Base-by-base conservation (phyloP, 2,888 invertebrate species). In the Caenorhabditis angaria region DNA sequence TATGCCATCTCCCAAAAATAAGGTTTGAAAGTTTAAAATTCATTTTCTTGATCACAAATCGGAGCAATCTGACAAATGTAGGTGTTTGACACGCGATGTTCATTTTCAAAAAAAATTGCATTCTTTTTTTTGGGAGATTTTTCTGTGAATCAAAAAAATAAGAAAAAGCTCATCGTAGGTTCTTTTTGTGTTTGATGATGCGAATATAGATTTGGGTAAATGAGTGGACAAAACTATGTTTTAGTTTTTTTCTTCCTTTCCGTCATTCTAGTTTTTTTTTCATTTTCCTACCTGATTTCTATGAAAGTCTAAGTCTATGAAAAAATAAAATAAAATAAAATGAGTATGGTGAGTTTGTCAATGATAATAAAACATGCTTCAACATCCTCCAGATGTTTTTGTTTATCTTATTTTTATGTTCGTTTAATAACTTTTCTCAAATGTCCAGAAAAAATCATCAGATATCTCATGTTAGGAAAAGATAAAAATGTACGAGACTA, bases 131-230 rank as follows among this genome's bases (percentile, higher is more conserved):
- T n/a, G n/a, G n/a, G n/a, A n/a, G n/a, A 20, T 48, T n/a, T 48
- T 48, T 18, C 5, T 48, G n/a, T 10, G 4, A 22, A 22, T 51
- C 20, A 2, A n/a, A 3, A 51, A 51, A 51, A 22, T 22, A 51
- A 4, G 20, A 32, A 41, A 12, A 41, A 41, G 41, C 41, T 41
- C 41, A 71, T 71, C 66, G 63, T 60, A 32, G 58, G 24, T 35
- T 59, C 71, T 64, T 61, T 71, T 71, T 60, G 56, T 61, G 60
- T 60, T 71, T 71, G 71, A 71, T 66, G 71, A 71, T 61, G 66
- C 71, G 71, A 63, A 71, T 57, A 65, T 65, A 61, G 25, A 27
- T 28, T 25, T 5, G 54, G 14, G 54, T 54, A 28, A 54, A 28
- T 27, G 28, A 25, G 54, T 24, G n/a, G 10, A 22, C 50, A 22